A percentile compares a stretch with the other conserved stretches of the same genome.
phyloP scores from a whole-genome alignment of 2,113 vertebrate genomes.

The Sminthopsis crassicaudata region DNA sequence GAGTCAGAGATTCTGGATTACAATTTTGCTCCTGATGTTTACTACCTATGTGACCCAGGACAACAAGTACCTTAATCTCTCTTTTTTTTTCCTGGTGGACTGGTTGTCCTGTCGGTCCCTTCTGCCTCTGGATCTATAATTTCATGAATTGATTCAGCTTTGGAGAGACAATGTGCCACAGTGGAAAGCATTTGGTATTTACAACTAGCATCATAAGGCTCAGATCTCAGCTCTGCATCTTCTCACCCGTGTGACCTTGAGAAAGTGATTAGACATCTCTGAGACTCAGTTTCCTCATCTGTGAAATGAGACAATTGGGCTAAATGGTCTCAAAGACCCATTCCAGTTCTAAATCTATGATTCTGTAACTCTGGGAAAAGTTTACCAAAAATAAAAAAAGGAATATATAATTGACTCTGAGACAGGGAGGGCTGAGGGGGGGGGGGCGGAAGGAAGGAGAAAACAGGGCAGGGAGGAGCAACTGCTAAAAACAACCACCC shows the following conservation, averaged over 20 bases:
- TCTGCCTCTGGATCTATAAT: neutral
- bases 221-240: neutral
- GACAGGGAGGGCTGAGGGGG: neutral
- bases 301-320: neutral
- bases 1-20: neutral
- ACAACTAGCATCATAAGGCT: neutral
- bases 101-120: too few species aligned
- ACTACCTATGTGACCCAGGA: neutral
- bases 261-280: neutral
- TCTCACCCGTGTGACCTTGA: neutral
- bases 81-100: too few species aligned
- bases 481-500: neutral
- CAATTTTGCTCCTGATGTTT: neutral
- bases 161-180: neutral
- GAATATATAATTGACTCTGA: neutral
- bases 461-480: neutral
- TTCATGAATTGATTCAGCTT: neutral
- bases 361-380: neutral
- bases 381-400: neutral
- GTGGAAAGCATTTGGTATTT: neutral
- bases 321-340: neutral
- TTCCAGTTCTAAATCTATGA: neutral
- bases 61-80: neutral
- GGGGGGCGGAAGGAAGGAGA: neutral
- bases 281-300: neutral